Evolutionary conservation across 2,797 vertebrate genomes (phyloP).

Genomic region (Hyperoplus immaculatus): DNA sequence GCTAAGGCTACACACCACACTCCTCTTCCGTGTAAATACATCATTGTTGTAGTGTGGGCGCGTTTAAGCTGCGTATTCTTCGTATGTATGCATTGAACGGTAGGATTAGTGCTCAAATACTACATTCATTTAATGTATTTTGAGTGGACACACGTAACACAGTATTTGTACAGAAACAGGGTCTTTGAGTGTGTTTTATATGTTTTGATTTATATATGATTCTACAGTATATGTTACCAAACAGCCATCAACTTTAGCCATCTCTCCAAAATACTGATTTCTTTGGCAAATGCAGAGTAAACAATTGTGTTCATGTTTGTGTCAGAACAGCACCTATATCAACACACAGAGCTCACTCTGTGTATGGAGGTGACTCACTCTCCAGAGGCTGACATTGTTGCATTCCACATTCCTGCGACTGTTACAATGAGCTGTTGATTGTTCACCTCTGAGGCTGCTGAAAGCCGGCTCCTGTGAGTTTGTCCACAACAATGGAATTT

Average conservation of each 20-base stretch:
- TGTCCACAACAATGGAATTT: constrained; percentile 61
- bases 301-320: constrained; percentile 31
- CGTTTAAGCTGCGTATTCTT: background rate
- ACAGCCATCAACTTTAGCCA: background rate
- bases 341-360: constrained; percentile 41
- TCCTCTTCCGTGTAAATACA: background rate
- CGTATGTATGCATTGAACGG: background rate
- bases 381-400: constrained; percentile 80
- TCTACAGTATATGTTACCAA: background rate
- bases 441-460: constrained; percentile 70
- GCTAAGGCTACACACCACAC: background rate
- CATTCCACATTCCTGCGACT: constrained; percentile 79
- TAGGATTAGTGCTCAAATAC: background rate
- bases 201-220: background rate
- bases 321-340: constrained; percentile 53
- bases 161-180: background rate
- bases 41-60: background rate
- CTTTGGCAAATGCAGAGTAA: constrained; percentile 21
- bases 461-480: constrained; percentile 73
- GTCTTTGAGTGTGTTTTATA: background rate
- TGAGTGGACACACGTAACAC: background rate
- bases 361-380: constrained; percentile 79
- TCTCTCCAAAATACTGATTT: background rate
- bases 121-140: background rate
- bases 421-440: constrained; percentile 75